Conservation (phyloP, 2,113 vertebrate species). For the Brienomyrus longianalis region DNA sequence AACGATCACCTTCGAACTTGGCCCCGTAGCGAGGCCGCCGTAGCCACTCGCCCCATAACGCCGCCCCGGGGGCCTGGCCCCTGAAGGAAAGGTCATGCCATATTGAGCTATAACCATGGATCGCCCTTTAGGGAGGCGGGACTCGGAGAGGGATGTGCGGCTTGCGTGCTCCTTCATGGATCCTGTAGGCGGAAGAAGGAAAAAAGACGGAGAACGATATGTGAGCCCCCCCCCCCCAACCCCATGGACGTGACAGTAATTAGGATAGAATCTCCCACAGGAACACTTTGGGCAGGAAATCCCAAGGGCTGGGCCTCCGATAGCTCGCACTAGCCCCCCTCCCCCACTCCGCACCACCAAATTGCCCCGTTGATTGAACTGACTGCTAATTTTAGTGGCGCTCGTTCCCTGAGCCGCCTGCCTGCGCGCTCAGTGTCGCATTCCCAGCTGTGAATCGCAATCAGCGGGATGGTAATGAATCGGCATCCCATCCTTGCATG, state of each 20-base stretch:
- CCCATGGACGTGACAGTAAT: constrained; percentile 6
- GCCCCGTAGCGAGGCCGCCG: neutral
- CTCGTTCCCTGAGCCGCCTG: neutral
- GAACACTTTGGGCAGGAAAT: constrained; percentile 19
- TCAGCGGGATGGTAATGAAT: constrained; percentile 9
- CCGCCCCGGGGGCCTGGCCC: neutral
- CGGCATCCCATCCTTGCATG: constrained; percentile 10
- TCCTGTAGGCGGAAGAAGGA: neutral
- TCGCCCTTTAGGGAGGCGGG: neutral
- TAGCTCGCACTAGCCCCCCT: neutral
- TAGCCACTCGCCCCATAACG: neutral
- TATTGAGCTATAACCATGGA: neutral
- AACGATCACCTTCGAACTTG: neutral
- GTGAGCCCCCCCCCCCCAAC: neutral
- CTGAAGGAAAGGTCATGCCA: neutral
- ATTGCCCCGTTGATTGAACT: constrained; percentile 24
- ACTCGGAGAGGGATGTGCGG: neutral
- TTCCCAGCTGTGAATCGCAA: constrained; percentile 20
- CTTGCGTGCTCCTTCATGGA: neutral
- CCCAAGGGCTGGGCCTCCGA: constrained; percentile 15
- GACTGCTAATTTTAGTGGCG: constrained; percentile 16
- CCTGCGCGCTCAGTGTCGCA: neutral
- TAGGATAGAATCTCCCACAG: constrained; percentile 20
- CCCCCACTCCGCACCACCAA: neutral
- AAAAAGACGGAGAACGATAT: neutral